Base-by-base conservation (phyloP, 2,888 invertebrate species). In the Ephialtes manifestator region DNA sequence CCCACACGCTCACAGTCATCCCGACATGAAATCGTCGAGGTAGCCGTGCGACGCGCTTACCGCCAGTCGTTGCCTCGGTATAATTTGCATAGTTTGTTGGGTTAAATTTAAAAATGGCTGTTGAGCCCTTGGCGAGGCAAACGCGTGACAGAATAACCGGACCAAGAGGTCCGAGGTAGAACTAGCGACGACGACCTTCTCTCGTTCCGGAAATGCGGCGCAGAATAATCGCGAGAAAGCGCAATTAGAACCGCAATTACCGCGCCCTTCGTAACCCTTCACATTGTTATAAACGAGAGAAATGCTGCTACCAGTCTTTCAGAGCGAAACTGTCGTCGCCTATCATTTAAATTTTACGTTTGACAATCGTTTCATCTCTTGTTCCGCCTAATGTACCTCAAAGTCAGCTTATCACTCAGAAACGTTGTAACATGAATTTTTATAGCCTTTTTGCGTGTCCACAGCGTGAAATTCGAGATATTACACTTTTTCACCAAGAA, bases 1-100 rank as follows among this genome's bases (percentile, higher is more conserved):
- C 76, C 82, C 82, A 85, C 75, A 35, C 85, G 51, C 35, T 35
- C 55, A 28, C 43, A 70, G 74, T 58, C 74, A 75, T 74, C 53
- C 51, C 68, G 31, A 48, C 78, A 60, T 39, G 24, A 53, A 81
- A 80, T 79, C 83, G 76, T 72, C 65, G 75, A 51, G 43, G 71
- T 55, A 80, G 80, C 48, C 20, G 53, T 24, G 68, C 24, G 46
- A 55, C 20, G 39, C 55, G 70, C 70, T 81, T 77, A 58, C 46
- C 77, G 51, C 68, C 70, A 65, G 63, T 55, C 70, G 51, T 46
- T 51, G 48, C 55, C 65, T 75, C 84, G 87, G 87, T 84, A 71
- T 76, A 91, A 93, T 93, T 93, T 93, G 92, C 93, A 93, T 93
- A 93, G 93, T 93, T 91, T 91, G 91, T 87, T 83, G 68, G 70